Base-by-base conservation (phyloP, 1,140 invertebrate species). In the Ceratina japonica region DNA sequence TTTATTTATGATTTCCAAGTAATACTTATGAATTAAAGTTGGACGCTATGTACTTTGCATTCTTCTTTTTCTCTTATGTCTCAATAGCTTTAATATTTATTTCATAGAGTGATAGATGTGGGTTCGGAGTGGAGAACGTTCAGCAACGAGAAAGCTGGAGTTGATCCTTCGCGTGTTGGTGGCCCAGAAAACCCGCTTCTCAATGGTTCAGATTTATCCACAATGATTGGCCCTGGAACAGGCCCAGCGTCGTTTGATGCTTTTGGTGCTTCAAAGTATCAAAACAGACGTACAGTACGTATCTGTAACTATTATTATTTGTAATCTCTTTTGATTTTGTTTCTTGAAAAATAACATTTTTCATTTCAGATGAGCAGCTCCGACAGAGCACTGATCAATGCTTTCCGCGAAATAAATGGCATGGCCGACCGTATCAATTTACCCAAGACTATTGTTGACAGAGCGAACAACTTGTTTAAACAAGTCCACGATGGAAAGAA, bases 121-220 rank as follows among this genome's bases (percentile, higher is more conserved):
- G 98, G 99, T n/a, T 99, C 98, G n/a, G 99, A 99, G 93, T 99
- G 99, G 99, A 94, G 99, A 92, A 99, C 99, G 69, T 99, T 99
- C 92, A 99, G 97, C 87, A 99, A 99, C 94, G 99, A 99, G 90
- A 99, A 99, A 90, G 95, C 96, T 79, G 97, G 97, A 10, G 97
- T 97, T 2, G 99, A 99, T 94, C 98, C 98, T 27, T 99, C 98
- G 93, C 98, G 99, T 97, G 99, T 99, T 80, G 99, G 99, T 94
- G 97, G 97, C 0, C 96, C 97, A 7, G 97, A 99, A 94, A 99
- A 99, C 94, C 97, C 97, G 0, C 93, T 99, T 1, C 93, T 99
- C 0, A 98, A 97, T 91, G 98, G 98, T 8, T 97, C 97, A 71
- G 99, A 99, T 93, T 94, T 99, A 12, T 98, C 98, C 0, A 99